Base-by-base conservation (phyloP, 1,140 invertebrate genomes). In the Drosophila tani region DNA sequence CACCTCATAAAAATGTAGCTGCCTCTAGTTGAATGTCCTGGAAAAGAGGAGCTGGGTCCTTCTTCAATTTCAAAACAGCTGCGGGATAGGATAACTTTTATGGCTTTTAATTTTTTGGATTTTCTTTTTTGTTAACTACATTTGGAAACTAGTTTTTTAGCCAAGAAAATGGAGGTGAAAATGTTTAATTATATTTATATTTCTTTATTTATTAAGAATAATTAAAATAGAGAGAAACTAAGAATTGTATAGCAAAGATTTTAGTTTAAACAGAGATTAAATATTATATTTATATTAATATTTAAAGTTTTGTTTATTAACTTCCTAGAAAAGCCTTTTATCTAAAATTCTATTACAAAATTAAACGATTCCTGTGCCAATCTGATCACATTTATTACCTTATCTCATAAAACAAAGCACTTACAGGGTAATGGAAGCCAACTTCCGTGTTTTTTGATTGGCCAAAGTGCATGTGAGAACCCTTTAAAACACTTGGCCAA, bases 1-100 rank as follows among this genome's bases (percentile, higher is more conserved):
- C 67, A 73, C 63, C 71, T 45, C 81, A 81, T 81, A 75, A 83
- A 56, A 83, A 65, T 56, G 69, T 57, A 38, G 75, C 41, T 56
- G 12, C 70, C 38, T 19, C 65, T 51, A 43, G 79, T 32, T n/a
- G 60, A 14, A 17, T 2, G 43, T 35, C 27, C 35, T 21, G 47
- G 19, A 35, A 55, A 56, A 19, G 9, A 45, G n/a, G 14, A 45
- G 35, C 19, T 17, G 14, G 29, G 29, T 35, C 40, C 47, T 45
- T 27, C 66, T 70, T 47, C n/a, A 21, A 58, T 75, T 29, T 55
- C 41, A 56, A 40, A 40, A 38, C 53, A 56, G 38, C 81, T 60
- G 57, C 58, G 43, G 55, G 17, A n/a, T 8, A 57, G 55, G 29
- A 69, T 45, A 38, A 50, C 11, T 21, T 41, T 82, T 82, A 81